These are phyloP conservation scores for Drosophila falleni DNA, from an alignment of 2,888 invertebrate genomes.

Conservation along the genomic window DNA sequence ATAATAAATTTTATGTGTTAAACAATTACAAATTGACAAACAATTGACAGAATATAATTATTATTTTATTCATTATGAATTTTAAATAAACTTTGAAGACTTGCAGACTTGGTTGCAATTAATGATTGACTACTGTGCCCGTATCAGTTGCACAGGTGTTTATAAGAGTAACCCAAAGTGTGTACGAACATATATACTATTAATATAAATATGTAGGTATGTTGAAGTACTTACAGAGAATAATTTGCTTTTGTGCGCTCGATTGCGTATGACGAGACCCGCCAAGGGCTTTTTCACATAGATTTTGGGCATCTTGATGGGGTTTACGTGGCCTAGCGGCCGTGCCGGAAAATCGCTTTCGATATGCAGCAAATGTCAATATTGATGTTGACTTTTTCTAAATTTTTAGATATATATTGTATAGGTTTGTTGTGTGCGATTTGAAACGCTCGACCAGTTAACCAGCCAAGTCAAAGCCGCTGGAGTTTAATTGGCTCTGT, in stretches of 20 bases:
- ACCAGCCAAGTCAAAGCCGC: constrained; percentile 1
- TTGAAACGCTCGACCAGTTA: constrained; percentile 11
- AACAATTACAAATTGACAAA: no score
- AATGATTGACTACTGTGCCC: constrained; percentile 34
- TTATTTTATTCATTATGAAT: no score
- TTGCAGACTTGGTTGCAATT: neutral
- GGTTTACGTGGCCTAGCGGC: constrained; percentile 53
- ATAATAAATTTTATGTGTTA: neutral
- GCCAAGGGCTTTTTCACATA: constrained; percentile 89
- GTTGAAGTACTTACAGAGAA: constrained; percentile 87
- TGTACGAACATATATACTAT: neutral
- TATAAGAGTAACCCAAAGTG: constrained; percentile 11
- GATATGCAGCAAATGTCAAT: constrained; percentile 18
- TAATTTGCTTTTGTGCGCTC: constrained; percentile 95
- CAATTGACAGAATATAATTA: no score
- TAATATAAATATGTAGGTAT: constrained; percentile 8
- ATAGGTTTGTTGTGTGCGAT: constrained; percentile 1
- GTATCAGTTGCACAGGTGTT: constrained; percentile 58
- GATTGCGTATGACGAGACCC: constrained; percentile 94
- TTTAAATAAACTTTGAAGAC: no score
- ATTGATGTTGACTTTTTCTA: neutral
- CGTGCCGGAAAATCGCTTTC: constrained; percentile 7
- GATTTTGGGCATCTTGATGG: constrained; percentile 84
- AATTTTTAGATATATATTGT: neutral
- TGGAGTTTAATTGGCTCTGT: constrained; percentile 17